Evolutionary conservation across 2,888 invertebrate genomes (phyloP).

Genomic region (Oasisia sp.): DNA sequence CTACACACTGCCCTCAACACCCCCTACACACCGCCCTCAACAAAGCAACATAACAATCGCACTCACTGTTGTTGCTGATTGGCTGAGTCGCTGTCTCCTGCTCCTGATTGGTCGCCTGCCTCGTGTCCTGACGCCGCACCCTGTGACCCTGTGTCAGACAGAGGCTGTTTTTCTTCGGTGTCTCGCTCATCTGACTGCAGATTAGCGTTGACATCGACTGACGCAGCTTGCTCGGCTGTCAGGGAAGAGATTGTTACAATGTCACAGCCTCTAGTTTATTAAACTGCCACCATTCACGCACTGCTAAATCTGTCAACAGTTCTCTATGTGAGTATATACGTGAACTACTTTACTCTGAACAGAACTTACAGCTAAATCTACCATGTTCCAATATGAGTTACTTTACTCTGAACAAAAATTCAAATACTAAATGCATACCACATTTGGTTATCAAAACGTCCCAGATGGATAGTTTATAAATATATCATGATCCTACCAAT

Average conservation of each 20-base stretch:
- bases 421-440: too few relatives aligned
- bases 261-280: not conserved
- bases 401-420: too few relatives aligned
- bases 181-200: not conserved
- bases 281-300: too few relatives aligned
- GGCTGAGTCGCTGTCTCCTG: not conserved
- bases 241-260: not conserved
- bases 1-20: too few relatives aligned
- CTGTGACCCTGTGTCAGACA: not conserved
- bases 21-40: too few relatives aligned
- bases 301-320: not conserved
- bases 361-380: too few relatives aligned
- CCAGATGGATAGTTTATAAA: too few relatives aligned
- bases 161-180: not conserved
- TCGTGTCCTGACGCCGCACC: not conserved
- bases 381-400: too few relatives aligned
- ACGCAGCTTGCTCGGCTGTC: not conserved
- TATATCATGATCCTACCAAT: too few relatives aligned
- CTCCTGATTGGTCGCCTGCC: not conserved
- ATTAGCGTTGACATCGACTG: slow-evolving; percentile 9
- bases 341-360: too few relatives aligned
- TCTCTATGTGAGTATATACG: not conserved
- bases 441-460: too few relatives aligned
- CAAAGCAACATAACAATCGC: too few relatives aligned
- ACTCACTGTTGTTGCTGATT: not conserved